phyloP scores from a whole-genome alignment of 2,888 invertebrate species.

The Pharmacophagus antenor region DNA sequence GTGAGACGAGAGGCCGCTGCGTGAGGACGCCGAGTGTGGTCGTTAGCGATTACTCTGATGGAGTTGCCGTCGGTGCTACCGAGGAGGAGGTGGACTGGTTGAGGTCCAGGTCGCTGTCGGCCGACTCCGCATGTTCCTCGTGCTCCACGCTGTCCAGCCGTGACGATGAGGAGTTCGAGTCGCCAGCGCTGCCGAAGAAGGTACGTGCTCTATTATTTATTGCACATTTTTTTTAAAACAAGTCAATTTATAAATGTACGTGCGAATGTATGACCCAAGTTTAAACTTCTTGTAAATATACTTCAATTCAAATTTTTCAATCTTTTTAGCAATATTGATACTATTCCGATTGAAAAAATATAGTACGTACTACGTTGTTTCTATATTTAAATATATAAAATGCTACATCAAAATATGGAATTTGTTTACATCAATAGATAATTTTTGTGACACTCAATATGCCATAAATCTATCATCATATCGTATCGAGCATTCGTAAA shows the following conservation, averaged over 20 bases:
- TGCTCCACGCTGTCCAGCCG: slow-evolving; percentile 88
- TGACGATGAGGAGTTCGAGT: slow-evolving; percentile 82
- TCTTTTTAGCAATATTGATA: no score
- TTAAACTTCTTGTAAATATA: no score
- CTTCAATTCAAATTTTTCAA: no score
- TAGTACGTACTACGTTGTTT: no score
- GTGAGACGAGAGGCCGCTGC: slow-evolving; percentile 77
- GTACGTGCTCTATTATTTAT: slow-evolving; percentile 48
- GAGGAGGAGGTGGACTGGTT: slow-evolving; percentile 73
- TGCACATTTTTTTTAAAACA: background rate
- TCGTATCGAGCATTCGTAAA: no score
- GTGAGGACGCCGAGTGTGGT: slow-evolving; percentile 93
- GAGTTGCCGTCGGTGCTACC: slow-evolving; percentile 68
- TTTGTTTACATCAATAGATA: no score
- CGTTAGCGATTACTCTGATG: slow-evolving; percentile 93
- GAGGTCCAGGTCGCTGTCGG: slow-evolving; percentile 75
- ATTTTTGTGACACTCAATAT: no score
- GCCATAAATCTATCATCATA: no score
- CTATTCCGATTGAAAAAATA: no score
- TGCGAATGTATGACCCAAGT: background rate
- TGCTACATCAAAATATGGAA: no score
- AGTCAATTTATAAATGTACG: background rate
- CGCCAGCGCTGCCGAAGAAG: slow-evolving; percentile 74
- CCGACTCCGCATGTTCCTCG: slow-evolving; percentile 88
- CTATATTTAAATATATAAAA: no score